phyloP scores from a whole-genome alignment of 2,797 vertebrate species.

The Trichosurus vulpecula region DNA sequence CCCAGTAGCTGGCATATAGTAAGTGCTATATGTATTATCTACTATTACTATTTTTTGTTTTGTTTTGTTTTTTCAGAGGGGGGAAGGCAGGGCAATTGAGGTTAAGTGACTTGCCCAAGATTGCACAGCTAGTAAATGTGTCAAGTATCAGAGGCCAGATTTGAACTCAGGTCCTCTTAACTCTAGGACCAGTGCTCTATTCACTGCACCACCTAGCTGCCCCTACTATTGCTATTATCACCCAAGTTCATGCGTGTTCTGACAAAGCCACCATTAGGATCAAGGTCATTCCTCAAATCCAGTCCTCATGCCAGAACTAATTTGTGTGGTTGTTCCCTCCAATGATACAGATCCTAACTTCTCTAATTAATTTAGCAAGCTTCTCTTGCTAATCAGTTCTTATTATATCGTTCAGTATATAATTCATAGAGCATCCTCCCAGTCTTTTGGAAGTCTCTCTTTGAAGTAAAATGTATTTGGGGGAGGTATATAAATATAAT shows the following conservation, averaged over 20 bases:
- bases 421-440: neutral
- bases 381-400: neutral
- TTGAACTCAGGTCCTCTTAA: no score
- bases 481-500: neutral
- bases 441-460: neutral
- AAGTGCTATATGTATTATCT: neutral
- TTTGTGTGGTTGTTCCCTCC: neutral
- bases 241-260: neutral
- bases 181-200: no score
- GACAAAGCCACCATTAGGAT: neutral
- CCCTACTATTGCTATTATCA: no score
- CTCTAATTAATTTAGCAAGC: neutral
- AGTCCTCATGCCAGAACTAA: neutral
- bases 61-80: no score
- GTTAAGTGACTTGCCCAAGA: no score
- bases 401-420: neutral
- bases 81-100: no score
- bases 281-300: neutral
- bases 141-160: no score
- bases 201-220: no score
- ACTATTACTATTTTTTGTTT: no score
- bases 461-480: neutral
- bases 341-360: neutral
- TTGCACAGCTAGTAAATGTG: no score
- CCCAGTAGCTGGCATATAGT: neutral